Conservation (phyloP, 1,140 invertebrate genomes). For the Gryon sp. region DNA sequence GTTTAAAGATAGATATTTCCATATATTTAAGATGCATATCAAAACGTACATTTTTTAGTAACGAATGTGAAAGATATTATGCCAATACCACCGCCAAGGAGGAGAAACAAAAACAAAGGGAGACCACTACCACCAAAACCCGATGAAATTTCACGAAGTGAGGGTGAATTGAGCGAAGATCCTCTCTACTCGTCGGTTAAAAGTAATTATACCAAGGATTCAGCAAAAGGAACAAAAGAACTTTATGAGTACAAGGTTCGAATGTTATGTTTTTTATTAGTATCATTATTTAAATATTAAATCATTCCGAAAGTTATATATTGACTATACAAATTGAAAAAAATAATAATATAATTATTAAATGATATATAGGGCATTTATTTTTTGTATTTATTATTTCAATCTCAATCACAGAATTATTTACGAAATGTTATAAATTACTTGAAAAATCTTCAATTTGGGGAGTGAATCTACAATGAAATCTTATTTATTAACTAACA, state of each 20-base stretch:
- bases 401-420: no score
- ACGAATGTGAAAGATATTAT: conserved; percentile 68
- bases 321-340: no score
- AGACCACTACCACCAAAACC: conserved; percentile 75
- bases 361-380: no score
- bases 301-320: no score
- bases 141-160: conserved; percentile 63
- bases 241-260: conserved; percentile 71
- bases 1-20: no score
- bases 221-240: conserved; percentile 61
- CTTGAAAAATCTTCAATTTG: no score
- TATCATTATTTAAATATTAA: no score
- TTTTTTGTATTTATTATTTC: no score
- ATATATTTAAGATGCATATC: conserved; percentile 34
- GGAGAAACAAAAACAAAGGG: conserved; percentile 69
- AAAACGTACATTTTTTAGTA: conserved; percentile 60
- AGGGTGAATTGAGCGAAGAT: conserved; percentile 64
- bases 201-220: conserved; percentile 49
- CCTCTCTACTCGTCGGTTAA: conserved; percentile 73
- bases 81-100: conserved; percentile 75
- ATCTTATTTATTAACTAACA: no score
- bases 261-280: conserved; percentile 23
- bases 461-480: no score
- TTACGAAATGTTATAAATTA: no score
- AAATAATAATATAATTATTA: no score